These are phyloP conservation scores for Drosophila mauritiana DNA, from an alignment of 1,140 invertebrate genomes.

Conservation along the genomic window DNA sequence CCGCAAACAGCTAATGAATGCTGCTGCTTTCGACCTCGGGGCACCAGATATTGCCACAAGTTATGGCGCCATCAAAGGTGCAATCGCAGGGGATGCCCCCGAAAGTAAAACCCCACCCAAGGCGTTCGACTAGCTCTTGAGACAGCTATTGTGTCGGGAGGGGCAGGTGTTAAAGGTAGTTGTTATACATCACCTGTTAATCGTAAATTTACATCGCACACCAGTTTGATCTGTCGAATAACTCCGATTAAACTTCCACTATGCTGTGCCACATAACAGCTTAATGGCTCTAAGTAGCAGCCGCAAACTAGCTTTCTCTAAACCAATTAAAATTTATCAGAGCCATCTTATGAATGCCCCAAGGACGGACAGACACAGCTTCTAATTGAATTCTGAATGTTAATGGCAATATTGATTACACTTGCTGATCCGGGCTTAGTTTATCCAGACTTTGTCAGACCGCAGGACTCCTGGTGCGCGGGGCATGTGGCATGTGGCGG, in stretches of 20 bases:
- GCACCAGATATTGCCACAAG: slow-evolving; percentile 36
- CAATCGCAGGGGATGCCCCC: neutral
- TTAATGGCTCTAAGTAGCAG: neutral
- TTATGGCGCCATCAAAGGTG: slow-evolving; percentile 24
- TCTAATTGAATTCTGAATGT: slow-evolving; percentile 40
- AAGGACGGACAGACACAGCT: neutral
- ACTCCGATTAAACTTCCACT: neutral
- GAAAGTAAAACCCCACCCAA: neutral
- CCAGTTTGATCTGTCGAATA: too few relatives aligned
- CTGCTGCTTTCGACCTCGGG: slow-evolving; percentile 8
- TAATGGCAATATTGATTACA: slow-evolving; percentile 27
- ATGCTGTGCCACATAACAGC: neutral
- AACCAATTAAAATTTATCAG: neutral
- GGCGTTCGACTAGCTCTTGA: neutral
- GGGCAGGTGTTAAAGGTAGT: too few relatives aligned
- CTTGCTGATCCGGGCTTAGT: slow-evolving; percentile 34
- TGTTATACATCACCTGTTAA: too few relatives aligned
- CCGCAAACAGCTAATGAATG: slow-evolving; percentile 50
- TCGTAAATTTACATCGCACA: too few relatives aligned
- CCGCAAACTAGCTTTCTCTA: neutral
- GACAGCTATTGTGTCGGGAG: neutral
- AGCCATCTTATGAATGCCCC: neutral
- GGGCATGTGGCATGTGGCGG: neutral
- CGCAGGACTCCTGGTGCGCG: slow-evolving; percentile 13
- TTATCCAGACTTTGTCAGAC: slow-evolving; percentile 22